A percentile compares a stretch with the other conserved stretches of the same genome.
These are phyloP conservation scores for Istiophorus platypterus DNA, from an alignment of 2,113 vertebrate species.

Conservation along the genomic window DNA sequence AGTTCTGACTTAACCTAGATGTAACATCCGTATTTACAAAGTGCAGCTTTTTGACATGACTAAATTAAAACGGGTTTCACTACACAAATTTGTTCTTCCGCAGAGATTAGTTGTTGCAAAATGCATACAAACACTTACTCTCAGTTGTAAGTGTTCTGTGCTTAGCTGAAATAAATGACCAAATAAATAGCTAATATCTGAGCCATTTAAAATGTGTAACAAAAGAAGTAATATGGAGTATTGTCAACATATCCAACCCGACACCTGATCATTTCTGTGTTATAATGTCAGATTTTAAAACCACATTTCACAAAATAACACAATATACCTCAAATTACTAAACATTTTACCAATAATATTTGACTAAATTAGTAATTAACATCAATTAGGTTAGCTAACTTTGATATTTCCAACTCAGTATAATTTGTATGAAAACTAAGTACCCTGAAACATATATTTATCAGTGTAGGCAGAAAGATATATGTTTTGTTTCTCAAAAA, in stretches of 20 bases:
- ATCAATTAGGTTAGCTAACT: background rate
- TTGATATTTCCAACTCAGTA: background rate
- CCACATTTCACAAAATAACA: background rate
- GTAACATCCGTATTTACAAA: too few species aligned
- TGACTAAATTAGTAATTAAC: background rate
- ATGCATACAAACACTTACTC: background rate
- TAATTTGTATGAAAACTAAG: too few species aligned
- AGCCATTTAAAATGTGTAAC: background rate
- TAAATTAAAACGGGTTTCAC: too few species aligned
- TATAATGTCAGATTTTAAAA: background rate
- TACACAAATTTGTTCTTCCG: too few species aligned
- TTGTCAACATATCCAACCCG: too few species aligned
- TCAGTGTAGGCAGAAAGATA: too few species aligned
- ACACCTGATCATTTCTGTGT: background rate
- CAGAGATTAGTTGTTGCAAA: too few species aligned
- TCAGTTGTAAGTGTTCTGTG: background rate
- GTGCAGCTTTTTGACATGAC: too few species aligned
- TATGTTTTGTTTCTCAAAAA: too few species aligned
- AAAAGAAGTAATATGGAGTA: too few species aligned
- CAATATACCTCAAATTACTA: background rate
- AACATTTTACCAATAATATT: background rate
- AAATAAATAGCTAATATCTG: background rate
- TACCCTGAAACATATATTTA: too few species aligned
- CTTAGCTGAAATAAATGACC: background rate
- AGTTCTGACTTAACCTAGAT: background rate